Base-by-base conservation (phyloP, 1,140 invertebrate species). In the Pogonognathellus flavescens region DNA sequence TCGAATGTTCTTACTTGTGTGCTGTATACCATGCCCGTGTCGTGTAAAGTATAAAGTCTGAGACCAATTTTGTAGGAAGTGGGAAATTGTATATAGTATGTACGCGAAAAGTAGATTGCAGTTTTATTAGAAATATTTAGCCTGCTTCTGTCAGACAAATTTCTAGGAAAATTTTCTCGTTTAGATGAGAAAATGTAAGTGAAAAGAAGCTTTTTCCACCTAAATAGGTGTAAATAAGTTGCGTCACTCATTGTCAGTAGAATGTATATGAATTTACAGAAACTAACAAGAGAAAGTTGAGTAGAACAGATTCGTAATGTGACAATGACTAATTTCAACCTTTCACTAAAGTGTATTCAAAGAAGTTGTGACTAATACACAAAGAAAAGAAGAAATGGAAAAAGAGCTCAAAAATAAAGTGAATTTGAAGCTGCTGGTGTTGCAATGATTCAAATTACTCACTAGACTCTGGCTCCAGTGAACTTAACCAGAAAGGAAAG, bases 361-460 rank as follows among this genome's bases (percentile, higher is more conserved):
- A 50, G 70, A 50, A 76, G 31, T 18, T 18, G 70, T 49, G 70
- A 76, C 70, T 76, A 76, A 76, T 76, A 76, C 62, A 76, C 22
- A n/a, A 76, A 9, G 70, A 76, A 18, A 16, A 76, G 70, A 76
- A 76, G 70, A 76, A 76, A 76, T 50, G 70, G 70, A 49, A 31
- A 76, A 76, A 76, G 59, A 62, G 70, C 16, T 76, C 31, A 76
- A 76, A 76, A 76, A 76, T 76, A 76, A 76, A 76, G 70, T 76
- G 70, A 76, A 76, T 76, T 76, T 66, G 31, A 76, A 76, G 70
- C 41, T 76, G 25, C 14, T 76, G 14, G 25, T 31, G 41, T n/a
- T 16, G 70, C 25, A 76, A 50, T 50, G 70, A 76, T 76, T 76
- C 70, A 76, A 50, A 76, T 18, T 76, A 76, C 31, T 57, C 53